Evolutionary conservation across 2,113 vertebrate genomes (phyloP), one percentile per base, ranked within the genome.

Genomic region (Oenanthe melanoleuca): DNA sequence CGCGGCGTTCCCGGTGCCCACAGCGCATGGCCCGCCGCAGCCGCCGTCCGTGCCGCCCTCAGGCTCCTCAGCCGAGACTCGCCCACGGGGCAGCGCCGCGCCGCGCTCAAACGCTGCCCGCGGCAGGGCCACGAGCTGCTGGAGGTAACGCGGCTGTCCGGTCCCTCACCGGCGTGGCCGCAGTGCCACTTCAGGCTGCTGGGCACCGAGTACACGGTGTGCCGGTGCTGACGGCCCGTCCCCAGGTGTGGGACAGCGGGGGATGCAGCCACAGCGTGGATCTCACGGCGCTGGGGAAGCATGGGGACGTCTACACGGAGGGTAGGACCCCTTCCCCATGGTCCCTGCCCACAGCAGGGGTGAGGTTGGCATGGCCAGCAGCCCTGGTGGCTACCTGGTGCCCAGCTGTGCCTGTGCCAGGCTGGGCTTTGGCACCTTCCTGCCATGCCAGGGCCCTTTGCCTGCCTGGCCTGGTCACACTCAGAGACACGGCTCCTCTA

Each of bases 401-500:
- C 69, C 23, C 1, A 0, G 40, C 40, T 49, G 50, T 23, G n/a
- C 64, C 67, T 6, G 14, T 9, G 9, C 52, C 38, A 33, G 23
- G 9, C 50, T 53, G 55, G 55, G 42, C 19, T 84, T 66, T 64
- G 61, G 26, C 52, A 86, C 25, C 14, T 7, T 55, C 42, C 83
- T n/a, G 34, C 81, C 17, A 3, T 44, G 52, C 56, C 86, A 99
- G 99, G 98, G 52, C 99, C 99, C 79, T 99, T 99, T 92, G 98
- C 99, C 94, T 99, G 98, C 90, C 96, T 99, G 97, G 98, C 99
- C 86, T 99, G 99, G 99, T 99, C 99, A 21, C 98, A 97, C 89
- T 99, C 98, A 0, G 99, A 99, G 97, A 99, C 98, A 2, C 98
- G 97, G 77, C 98, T 99, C 42, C 93, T 99, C 71, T 99, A 99